A percentile compares a stretch with the other conserved stretches of the same genome.
These are phyloP conservation scores for Hyperoplus lanceolatus DNA, from an alignment of 2,797 vertebrate genomes.

Conservation along the genomic window DNA sequence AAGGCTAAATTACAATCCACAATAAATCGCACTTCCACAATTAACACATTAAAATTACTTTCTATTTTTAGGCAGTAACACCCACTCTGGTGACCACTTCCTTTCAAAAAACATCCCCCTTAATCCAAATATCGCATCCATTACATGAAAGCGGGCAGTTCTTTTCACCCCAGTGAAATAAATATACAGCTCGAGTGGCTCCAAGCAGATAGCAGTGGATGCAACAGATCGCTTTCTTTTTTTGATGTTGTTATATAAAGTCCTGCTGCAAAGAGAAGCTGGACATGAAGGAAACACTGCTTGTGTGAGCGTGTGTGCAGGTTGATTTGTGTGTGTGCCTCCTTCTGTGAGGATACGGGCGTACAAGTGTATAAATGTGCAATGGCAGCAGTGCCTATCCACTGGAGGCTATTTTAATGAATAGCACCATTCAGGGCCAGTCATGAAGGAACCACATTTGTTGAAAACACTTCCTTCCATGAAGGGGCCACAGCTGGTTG, in stretches of 20 bases:
- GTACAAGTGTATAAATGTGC: constrained; percentile 75
- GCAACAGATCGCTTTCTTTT: constrained; percentile 32
- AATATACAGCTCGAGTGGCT: constrained; percentile 41
- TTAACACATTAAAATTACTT: constrained; percentile 42
- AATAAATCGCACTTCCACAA: constrained; percentile 39
- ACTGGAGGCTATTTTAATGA: constrained; percentile 80
- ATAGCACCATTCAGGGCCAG: constrained; percentile 78
- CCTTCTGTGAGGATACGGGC: constrained; percentile 58
- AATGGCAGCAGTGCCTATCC: constrained; percentile 65
- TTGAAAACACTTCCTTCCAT: constrained; percentile 79
- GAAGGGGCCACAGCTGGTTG: constrained; percentile 79
- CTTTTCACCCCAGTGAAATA: constrained; percentile 42
- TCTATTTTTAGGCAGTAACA: constrained; percentile 30
- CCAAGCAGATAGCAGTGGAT: constrained; percentile 47
- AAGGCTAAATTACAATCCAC: constrained; percentile 21
- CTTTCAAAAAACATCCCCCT: constrained; percentile 22
- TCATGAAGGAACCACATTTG: constrained; percentile 79
- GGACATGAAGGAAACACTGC: constrained; percentile 61
- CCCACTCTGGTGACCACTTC: constrained; percentile 41
- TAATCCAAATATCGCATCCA: constrained; percentile 48
- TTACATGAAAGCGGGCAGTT: constrained; percentile 27
- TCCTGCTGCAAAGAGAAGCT: constrained; percentile 55
- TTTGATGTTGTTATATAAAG: constrained; percentile 58
- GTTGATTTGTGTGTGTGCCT: constrained; percentile 48
- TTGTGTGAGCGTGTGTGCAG: constrained; percentile 47